Percentiles rank a stretch among this genome's conserved stretches.
phyloP scores from a whole-genome alignment of 2,888 invertebrate species.

The Caenorhabditis macrosperma region DNA sequence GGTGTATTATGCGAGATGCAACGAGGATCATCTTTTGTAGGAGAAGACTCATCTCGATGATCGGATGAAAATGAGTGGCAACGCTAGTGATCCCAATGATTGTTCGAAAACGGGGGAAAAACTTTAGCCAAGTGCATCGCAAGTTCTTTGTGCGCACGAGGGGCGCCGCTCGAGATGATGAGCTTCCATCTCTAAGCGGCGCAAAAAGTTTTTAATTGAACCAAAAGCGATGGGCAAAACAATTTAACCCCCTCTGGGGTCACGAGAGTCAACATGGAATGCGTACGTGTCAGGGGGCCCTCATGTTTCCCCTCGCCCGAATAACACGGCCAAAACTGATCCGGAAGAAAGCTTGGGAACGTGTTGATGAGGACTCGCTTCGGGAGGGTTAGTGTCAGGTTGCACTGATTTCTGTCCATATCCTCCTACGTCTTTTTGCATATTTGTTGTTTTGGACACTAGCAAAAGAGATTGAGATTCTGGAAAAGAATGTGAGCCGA shows the following conservation, averaged over 20 bases:
- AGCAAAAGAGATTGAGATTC: not conserved
- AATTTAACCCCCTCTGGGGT: constrained; percentile 1
- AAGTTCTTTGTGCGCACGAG: constrained; percentile 30
- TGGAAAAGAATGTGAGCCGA: constrained; percentile 4
- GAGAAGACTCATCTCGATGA: not conserved
- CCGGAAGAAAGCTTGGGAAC: too few relatives aligned
- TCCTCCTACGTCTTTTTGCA: constrained; percentile 32
- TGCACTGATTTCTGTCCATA: constrained; percentile 40
- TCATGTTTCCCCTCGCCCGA: not conserved
- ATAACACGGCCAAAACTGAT: constrained; percentile 14
- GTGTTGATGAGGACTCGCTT: constrained; percentile 6
- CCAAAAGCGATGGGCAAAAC: not conserved
- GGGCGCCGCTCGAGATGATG: constrained; percentile 8
- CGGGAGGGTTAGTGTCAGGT: constrained; percentile 27
- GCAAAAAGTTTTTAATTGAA: constrained; percentile 40
- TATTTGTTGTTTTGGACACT: constrained; percentile 12
- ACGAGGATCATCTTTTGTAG: constrained; percentile 9
- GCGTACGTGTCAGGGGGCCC: not conserved
- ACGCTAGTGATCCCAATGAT: not conserved
- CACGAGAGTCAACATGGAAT: constrained; percentile 9
- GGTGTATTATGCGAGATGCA: not conserved
- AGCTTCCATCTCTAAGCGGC: constrained; percentile 22
- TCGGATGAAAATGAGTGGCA: not conserved
- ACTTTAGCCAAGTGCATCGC: not conserved
- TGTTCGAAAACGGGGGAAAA: too few relatives aligned